Evolutionary conservation across 1,140 invertebrate species (phyloP).

Genomic region (Leptinotarsa texana): DNA sequence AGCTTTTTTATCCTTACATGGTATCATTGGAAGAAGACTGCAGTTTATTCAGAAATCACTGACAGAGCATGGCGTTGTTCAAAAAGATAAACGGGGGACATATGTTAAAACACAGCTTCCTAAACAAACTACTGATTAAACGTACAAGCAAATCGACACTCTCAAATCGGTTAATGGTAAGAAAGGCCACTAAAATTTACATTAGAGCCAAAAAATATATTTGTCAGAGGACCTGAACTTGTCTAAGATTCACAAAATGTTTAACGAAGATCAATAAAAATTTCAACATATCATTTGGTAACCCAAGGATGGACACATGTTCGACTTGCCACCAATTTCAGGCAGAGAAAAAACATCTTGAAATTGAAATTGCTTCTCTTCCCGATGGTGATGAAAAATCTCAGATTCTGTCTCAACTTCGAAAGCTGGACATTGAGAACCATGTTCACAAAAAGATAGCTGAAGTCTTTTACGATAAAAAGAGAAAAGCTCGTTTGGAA

Average conservation of each 20-base stretch:
- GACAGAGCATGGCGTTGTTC: background rate
- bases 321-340: constrained; percentile 13
- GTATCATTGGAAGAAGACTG: background rate
- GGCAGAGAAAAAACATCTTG: background rate
- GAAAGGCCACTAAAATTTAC: constrained; percentile 28
- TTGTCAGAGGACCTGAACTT: constrained; percentile 33
- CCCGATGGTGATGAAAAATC: background rate
- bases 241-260: constrained; percentile 34
- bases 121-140: background rate
- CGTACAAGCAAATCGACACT: background rate
- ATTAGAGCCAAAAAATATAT: constrained; percentile 34
- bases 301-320: constrained; percentile 24
- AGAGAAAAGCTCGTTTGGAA: background rate
- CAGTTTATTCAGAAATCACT: too few relatives aligned
- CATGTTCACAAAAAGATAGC: background rate
- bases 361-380: background rate
- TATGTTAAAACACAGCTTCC: background rate
- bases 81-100: background rate
- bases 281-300: constrained; percentile 36
- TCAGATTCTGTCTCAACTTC: background rate
- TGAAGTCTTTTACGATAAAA: background rate
- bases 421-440: background rate
- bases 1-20: background rate
- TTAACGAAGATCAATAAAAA: constrained; percentile 8
- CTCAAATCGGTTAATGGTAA: background rate